Evolutionary conservation across 2,888 invertebrate genomes (phyloP).

Genomic region (Sarcophaga subvicina): DNA sequence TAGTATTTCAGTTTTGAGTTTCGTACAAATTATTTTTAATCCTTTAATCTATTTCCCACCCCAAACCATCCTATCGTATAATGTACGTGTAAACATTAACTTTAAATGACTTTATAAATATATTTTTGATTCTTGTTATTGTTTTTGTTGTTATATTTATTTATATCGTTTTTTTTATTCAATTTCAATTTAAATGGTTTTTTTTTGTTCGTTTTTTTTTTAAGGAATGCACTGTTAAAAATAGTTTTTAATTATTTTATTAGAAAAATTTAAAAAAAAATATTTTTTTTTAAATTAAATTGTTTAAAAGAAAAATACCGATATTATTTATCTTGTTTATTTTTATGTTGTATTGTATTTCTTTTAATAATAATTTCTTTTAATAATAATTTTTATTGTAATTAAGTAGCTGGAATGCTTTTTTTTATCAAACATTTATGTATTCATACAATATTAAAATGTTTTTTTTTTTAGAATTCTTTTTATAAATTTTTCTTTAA

Average conservation of each 20-base stretch:
- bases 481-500: background rate
- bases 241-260: slow-evolving; percentile 23
- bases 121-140: no score
- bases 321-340: slow-evolving; percentile 28
- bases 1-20: background rate
- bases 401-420: slow-evolving; percentile 68
- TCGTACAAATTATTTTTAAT: slow-evolving; percentile 22
- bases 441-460: slow-evolving; percentile 3
- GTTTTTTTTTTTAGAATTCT: slow-evolving; percentile 11
- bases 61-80: slow-evolving; percentile 24
- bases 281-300: slow-evolving; percentile 38
- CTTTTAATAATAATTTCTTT: background rate
- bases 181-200: background rate
- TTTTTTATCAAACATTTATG: slow-evolving; percentile 45
- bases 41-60: slow-evolving; percentile 22
- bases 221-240: slow-evolving; percentile 63
- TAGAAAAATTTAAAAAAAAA: slow-evolving; percentile 2
- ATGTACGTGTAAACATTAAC: slow-evolving; percentile 2
- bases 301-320: background rate
- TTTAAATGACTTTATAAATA: slow-evolving; percentile 33
- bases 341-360: slow-evolving; percentile 8
- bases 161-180: slow-evolving; percentile 33
- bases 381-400: slow-evolving; percentile 38
- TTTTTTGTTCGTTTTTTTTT: slow-evolving; percentile 1
- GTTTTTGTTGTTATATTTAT: slow-evolving; percentile 17